Evolutionary conservation across 35 echinoderm and acorn worm species (phyloP), one percentile per base, ranked within the genome.

Genomic region (Nesometra sesokonis): DNA sequence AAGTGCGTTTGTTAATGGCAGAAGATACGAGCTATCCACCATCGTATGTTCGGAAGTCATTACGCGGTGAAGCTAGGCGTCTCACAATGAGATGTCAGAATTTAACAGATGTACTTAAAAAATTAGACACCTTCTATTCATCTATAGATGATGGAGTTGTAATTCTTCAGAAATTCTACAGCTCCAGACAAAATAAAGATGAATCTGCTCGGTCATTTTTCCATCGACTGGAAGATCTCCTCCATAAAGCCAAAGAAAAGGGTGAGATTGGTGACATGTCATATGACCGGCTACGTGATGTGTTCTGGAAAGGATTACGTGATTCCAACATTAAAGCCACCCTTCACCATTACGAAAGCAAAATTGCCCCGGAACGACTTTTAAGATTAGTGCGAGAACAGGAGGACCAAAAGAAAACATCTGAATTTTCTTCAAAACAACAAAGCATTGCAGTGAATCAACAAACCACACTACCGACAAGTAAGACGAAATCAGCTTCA

Each of bases 291-390:
- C 23, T 84, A 23, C 82, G 82, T 15, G 82, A 84, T 2, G 82
- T 84, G 17, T 84, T 84, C 82, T 84, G 82, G 82, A 84, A 84
- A 31, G 36, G 82, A 27, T 40, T 84, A 3, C 36, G n/a, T 29
- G 31, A 82, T 35, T 0, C 27, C 19, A 82, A n/a, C 15, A 43
- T 43, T 15, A 43, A 43, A 43, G 39, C 39, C 39, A 7, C 39
- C 15, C 39, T 43, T 43, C 39, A 43, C 15, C 39, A 43, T 43
- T 43, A 43, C 39, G 39, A 4, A 15, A 43, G 39, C 15, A 43
- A 43, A 15, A 15, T 43, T 43, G 39, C 39, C 5, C 5, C 39
- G 15, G 39, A 43, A 15, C 39, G 39, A 7, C 39, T 43, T 43
- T 43, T 43, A 15, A 4, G 39, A 43, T 15, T 43, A 43, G 39